Evolutionary conservation across 2,797 vertebrate species (phyloP).

Genomic region (Platalea minor): DNA sequence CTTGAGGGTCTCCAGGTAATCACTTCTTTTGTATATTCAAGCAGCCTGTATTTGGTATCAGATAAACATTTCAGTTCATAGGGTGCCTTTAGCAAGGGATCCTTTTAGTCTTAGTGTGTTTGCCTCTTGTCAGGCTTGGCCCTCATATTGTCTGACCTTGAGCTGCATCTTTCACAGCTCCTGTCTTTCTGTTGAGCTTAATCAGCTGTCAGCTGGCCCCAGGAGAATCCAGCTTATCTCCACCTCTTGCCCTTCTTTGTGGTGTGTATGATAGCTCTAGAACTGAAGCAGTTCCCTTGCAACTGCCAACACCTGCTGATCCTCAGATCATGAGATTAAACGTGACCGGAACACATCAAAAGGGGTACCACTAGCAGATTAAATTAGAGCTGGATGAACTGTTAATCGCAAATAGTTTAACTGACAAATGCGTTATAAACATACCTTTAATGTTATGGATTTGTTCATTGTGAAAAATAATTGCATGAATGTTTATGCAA

Average conservation of each 20-base stretch:
- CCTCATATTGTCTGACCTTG: background rate
- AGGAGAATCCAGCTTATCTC: background rate
- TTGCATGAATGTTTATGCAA: background rate
- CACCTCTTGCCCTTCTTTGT: background rate
- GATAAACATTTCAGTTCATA: background rate
- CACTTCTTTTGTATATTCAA: background rate
- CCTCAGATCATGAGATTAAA: background rate
- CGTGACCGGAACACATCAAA: background rate
- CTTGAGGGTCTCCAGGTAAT: background rate
- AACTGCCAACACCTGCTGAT: background rate
- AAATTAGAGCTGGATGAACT: background rate
- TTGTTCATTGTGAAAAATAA: background rate
- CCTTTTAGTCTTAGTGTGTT: background rate
- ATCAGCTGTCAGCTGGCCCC: background rate
- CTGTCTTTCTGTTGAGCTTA: constrained; percentile 5
- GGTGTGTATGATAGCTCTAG: background rate
- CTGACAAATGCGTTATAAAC: background rate
- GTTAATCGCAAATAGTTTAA: background rate
- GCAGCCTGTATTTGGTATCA: background rate
- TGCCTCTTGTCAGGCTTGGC: background rate
- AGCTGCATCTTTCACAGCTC: background rate
- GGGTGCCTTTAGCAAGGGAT: background rate
- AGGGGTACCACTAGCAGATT: background rate
- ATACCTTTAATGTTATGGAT: background rate
- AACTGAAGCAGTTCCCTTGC: background rate